These are phyloP conservation scores for Pangasianodon hypophthalmus DNA, from an alignment of 2,113 vertebrate genomes.

Conservation along the genomic window DNA sequence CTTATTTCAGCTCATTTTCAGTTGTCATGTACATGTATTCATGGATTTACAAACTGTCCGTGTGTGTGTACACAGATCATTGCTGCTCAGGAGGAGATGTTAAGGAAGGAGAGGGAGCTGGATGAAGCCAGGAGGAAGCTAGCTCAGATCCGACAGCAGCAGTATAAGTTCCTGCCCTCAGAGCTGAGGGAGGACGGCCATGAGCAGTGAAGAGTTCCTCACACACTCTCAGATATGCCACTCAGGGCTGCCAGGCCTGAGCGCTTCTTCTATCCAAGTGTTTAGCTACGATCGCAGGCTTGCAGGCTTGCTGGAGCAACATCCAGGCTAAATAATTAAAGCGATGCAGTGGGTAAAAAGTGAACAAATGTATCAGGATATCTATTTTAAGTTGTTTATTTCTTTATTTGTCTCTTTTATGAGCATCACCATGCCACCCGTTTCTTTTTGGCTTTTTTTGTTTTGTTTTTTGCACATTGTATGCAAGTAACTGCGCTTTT, in stretches of 20 bases:
- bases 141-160: constrained; percentile 94
- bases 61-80: constrained; percentile 82
- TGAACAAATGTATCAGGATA: constrained; percentile 56
- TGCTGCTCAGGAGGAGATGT: constrained; percentile 97
- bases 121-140: constrained; percentile 93
- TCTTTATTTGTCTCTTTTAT: constrained; percentile 56
- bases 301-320: constrained; percentile 41
- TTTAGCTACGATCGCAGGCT: constrained; percentile 35
- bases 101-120: constrained; percentile 92
- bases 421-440: constrained; percentile 49
- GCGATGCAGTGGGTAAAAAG: constrained; percentile 52
- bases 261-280: constrained; percentile 30
- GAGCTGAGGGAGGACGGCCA: constrained; percentile 89
- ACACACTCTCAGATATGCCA: constrained; percentile 34
- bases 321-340: constrained; percentile 50
- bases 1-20: background rate
- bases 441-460: constrained; percentile 37
- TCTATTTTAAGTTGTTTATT: constrained; percentile 60
- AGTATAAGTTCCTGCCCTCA: constrained; percentile 95
- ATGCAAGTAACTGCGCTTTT: constrained; percentile 60
- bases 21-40: background rate
- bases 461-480: constrained; percentile 55
- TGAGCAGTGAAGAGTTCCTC: constrained; percentile 68
- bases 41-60: background rate
- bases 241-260: constrained; percentile 51